A percentile compares a stretch with the other conserved stretches of the same genome.
Conservation (phyloP, 53 echinoderm and acorn worm species). For the Echinometra lucunter region DNA sequence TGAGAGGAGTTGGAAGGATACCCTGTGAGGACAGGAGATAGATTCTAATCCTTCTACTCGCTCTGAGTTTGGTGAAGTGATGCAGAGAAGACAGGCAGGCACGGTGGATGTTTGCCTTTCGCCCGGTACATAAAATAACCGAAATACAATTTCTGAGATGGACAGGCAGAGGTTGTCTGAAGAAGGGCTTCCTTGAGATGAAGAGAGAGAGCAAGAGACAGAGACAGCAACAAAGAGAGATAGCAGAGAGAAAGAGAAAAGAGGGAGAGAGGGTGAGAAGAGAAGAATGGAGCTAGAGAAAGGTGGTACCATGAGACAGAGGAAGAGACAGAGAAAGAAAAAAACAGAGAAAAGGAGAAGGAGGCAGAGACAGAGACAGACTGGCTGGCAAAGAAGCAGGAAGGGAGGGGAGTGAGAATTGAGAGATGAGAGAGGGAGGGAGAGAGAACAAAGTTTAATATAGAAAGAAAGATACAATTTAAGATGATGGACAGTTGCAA, state of each 20-base stretch:
- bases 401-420: too few relatives aligned
- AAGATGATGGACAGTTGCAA: neutral
- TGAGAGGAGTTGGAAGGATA: conserved; percentile 49
- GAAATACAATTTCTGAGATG: conserved; percentile 36
- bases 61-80: conserved; percentile 62
- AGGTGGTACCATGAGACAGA: neutral
- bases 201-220: neutral
- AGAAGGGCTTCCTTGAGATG: neutral
- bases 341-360: neutral
- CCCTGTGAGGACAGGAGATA: conserved; percentile 41
- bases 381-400: neutral
- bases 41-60: conserved; percentile 43
- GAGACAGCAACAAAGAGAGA: neutral
- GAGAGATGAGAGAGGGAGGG: too few relatives aligned
- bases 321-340: neutral
- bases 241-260: neutral
- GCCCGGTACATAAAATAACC: conserved; percentile 21
- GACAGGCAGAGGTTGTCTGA: neutral
- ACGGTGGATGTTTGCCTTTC: conserved; percentile 44
- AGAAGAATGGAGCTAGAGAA: neutral
- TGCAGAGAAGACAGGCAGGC: conserved; percentile 50
- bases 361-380: too few relatives aligned
- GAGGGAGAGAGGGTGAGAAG: neutral
- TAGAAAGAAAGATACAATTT: neutral
- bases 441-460: neutral